Evolutionary conservation across 1,140 invertebrate species (phyloP).

Genomic region (Vanessa atalanta): DNA sequence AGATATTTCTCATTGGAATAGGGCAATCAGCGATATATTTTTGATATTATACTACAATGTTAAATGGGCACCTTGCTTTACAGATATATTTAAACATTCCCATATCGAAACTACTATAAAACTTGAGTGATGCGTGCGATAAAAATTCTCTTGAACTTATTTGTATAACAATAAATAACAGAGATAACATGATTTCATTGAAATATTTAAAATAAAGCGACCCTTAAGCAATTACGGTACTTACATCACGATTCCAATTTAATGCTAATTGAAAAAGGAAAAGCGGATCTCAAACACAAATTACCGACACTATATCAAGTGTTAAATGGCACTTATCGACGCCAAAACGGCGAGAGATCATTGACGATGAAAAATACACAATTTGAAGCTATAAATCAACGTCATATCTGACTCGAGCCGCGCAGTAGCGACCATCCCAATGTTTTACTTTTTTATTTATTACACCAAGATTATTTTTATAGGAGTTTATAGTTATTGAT

Average conservation of each 20-base stretch:
- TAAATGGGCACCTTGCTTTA: no score
- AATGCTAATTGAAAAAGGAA: conserved; percentile 76
- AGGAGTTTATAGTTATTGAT: conserved; percentile 10
- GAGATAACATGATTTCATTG: conserved; percentile 13
- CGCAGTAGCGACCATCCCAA: conserved; percentile 58
- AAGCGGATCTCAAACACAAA: conserved; percentile 71
- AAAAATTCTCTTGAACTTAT: background rate
- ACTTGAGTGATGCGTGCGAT: no score
- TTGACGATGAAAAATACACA: conserved; percentile 77
- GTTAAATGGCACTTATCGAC: conserved; percentile 77
- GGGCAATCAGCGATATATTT: background rate
- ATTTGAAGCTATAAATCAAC: conserved; percentile 77
- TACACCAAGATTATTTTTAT: conserved; percentile 36
- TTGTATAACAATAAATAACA: background rate
- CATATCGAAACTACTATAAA: no score
- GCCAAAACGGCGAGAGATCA: conserved; percentile 70
- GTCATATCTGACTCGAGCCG: conserved; percentile 46
- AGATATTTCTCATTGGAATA: background rate
- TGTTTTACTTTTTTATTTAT: conserved; percentile 72
- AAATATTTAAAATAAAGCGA: conserved; percentile 43
- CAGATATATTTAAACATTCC: no score
- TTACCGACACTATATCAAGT: conserved; percentile 80
- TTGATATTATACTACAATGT: background rate
- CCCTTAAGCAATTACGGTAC: conserved; percentile 49
- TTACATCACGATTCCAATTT: conserved; percentile 69